Evolutionary conservation across 2,797 vertebrate genomes (phyloP).

Genomic region (Myiothlypis coronata): DNA sequence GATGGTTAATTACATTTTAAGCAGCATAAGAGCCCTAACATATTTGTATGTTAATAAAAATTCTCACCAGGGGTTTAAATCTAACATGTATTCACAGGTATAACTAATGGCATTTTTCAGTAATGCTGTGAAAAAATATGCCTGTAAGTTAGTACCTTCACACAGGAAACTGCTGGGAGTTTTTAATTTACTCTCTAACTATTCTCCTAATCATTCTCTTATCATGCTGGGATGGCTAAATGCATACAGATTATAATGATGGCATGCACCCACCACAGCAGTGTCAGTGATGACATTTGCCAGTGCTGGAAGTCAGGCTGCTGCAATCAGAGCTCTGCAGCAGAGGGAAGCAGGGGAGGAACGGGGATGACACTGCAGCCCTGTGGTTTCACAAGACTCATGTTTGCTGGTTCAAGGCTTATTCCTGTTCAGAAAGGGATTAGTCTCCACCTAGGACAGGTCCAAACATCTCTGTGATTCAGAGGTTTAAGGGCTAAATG

Average conservation of each 20-base stretch:
- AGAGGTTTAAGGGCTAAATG: not conserved
- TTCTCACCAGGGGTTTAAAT: conserved; percentile 65
- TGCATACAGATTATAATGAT: conserved; percentile 36
- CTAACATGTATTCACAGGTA: conserved; percentile 60
- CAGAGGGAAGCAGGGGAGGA: not conserved
- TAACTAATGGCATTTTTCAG: conserved; percentile 55
- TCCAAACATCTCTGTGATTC: not conserved
- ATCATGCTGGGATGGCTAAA: conserved; percentile 56
- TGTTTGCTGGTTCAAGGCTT: not conserved
- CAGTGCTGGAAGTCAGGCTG: not conserved
- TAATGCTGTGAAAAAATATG: conserved; percentile 35
- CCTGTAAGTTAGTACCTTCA: conserved; percentile 44
- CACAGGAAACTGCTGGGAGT: conserved; percentile 57
- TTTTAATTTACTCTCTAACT: conserved; percentile 67
- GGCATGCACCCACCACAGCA: conserved; percentile 16
- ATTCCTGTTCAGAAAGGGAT: not conserved
- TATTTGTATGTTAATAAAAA: conserved; percentile 72
- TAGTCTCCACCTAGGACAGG: not conserved
- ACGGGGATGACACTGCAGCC: not conserved
- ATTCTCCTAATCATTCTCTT: conserved; percentile 53
- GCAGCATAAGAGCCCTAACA: conserved; percentile 50
- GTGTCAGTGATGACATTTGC: conserved; percentile 36
- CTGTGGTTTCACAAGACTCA: not conserved
- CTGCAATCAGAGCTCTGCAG: not conserved
- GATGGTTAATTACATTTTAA: conserved; percentile 70